Evolutionary conservation across 2,113 vertebrate genomes (phyloP).

Genomic region (Aptenodytes patagonicus): DNA sequence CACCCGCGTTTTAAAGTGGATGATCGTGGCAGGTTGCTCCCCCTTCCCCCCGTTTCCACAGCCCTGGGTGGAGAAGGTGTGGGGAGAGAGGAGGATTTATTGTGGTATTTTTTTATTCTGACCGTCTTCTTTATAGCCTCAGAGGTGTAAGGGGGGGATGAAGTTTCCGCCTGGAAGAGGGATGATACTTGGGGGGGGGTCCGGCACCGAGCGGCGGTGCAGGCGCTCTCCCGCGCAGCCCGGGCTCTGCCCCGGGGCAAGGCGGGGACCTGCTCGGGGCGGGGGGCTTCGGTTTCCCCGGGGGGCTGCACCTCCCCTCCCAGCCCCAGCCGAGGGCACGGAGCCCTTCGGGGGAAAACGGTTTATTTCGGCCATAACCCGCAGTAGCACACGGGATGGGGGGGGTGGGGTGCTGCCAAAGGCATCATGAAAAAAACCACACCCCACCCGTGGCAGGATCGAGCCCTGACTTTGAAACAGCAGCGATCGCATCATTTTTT

Average conservation of each 20-base stretch:
- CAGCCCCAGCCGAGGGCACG: not conserved
- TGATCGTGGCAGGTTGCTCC: not conserved
- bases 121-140: not conserved
- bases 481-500: rapidly evolving
- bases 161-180: not conserved
- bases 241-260: no score
- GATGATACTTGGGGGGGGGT: not conserved
- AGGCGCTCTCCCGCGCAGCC: no score
- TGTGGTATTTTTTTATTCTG: not conserved
- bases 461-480: not conserved
- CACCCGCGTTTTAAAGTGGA: not conserved
- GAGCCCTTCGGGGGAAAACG: not conserved
- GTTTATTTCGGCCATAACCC: not conserved
- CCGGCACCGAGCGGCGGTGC: not conserved
- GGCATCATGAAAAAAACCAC: not conserved
- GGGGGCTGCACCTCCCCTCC: not conserved
- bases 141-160: not conserved
- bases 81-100: not conserved
- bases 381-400: not conserved
- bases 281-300: not conserved
- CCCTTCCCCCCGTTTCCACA: not conserved
- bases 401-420: not conserved
- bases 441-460: not conserved
- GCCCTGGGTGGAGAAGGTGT: not conserved
- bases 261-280: not conserved